A percentile compares a stretch with the other conserved stretches of the same genome.
Evolutionary conservation across 2,888 invertebrate genomes (phyloP).

Genomic region (Heterodera filipjevi): DNA sequence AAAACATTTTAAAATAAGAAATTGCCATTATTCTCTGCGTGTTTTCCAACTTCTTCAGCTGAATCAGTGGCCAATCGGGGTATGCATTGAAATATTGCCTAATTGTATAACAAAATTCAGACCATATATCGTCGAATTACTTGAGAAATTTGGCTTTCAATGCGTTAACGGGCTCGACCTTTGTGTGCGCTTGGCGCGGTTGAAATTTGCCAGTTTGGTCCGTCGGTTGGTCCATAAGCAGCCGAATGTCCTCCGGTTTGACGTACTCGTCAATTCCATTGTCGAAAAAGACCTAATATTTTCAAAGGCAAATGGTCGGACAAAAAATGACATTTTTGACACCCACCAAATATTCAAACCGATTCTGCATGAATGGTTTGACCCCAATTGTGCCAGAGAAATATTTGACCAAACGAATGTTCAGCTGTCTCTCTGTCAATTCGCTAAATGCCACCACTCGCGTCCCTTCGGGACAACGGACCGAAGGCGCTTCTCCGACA

Average conservation of each 20-base stretch:
- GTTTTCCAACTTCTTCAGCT: constrained; percentile 38
- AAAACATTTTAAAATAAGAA: constrained; percentile 8
- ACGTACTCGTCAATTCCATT: constrained; percentile 38
- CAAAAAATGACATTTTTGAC: background rate
- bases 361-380: constrained; percentile 36
- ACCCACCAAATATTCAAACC: constrained; percentile 36
- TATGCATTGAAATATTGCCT: constrained; percentile 37
- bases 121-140: background rate
- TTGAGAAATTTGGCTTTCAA: constrained; percentile 1
- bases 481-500: constrained; percentile 34
- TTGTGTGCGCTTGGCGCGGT: constrained; percentile 33
- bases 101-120: background rate
- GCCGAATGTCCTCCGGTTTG: constrained; percentile 32
- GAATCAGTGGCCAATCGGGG: constrained; percentile 49
- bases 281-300: constrained; percentile 33
- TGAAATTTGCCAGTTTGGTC: constrained; percentile 32
- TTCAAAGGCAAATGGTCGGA: background rate
- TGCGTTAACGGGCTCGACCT: constrained; percentile 8
- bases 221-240: constrained; percentile 35
- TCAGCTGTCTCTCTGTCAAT: background rate
- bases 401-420: background rate
- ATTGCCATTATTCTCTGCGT: constrained; percentile 34
- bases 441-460: constrained; percentile 33
- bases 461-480: constrained; percentile 38
- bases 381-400: constrained; percentile 37